phyloP scores from a whole-genome alignment of 2,113 vertebrate species.

The Ifrita kowaldi region DNA sequence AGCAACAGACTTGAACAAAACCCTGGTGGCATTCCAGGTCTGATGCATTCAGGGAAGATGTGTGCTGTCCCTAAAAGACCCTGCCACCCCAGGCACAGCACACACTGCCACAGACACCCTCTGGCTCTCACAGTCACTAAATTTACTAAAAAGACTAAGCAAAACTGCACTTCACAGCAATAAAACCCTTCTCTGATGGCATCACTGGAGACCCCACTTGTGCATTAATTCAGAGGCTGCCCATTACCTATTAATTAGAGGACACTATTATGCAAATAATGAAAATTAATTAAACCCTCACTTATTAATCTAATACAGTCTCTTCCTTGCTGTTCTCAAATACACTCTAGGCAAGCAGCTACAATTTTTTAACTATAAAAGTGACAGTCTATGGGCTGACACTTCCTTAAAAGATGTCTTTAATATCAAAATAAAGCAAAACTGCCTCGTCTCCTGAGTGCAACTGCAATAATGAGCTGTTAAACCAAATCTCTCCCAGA shows the following conservation, averaged over 20 bases:
- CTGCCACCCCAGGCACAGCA: background rate
- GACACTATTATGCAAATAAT: conserved; percentile 20
- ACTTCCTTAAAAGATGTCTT: conserved; percentile 24
- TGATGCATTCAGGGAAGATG: background rate
- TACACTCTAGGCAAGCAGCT: background rate
- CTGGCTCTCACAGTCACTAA: background rate
- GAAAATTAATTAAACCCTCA: conserved; percentile 42
- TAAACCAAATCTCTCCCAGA: background rate
- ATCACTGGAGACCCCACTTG: background rate
- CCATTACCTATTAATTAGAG: conserved; percentile 30
- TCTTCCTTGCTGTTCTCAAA: background rate
- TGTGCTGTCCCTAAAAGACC: background rate
- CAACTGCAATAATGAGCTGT: background rate
- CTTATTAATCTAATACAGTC: background rate
- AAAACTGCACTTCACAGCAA: background rate
- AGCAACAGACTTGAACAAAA: background rate
- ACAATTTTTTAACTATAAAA: conserved; percentile 2
- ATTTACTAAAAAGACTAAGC: background rate
- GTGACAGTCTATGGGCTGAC: background rate
- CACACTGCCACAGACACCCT: background rate
- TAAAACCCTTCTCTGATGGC: background rate
- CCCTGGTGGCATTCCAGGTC: background rate
- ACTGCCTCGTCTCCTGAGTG: background rate
- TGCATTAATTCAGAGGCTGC: background rate
- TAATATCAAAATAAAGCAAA: conserved; percentile 31